Evolutionary conservation across 2,888 invertebrate species (phyloP), one percentile per base, ranked within the genome.

Genomic region (Leistus spinibarbis): DNA sequence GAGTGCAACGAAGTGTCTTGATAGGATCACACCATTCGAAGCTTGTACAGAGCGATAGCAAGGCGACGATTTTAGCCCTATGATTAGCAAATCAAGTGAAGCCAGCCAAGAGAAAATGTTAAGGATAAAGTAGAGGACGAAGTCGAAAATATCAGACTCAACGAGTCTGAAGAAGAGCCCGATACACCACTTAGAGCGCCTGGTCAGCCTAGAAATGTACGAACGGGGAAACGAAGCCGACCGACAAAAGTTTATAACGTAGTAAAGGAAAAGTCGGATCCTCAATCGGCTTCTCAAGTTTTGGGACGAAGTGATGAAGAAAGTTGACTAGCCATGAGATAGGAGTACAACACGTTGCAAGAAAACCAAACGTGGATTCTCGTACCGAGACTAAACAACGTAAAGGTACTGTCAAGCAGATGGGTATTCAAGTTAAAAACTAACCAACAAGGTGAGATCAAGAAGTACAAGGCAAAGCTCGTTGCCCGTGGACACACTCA

Each of bases 41-140:
- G 75, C 54, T 20, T 79, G 78, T 74, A 62, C 73, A 0, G 20
- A 53, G 1, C 74, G 70, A 54, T 79, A 79, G 77, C 76, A 78
- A 77, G 77, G 79, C 73, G 73, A 79, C 63, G 76, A 74, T 19
- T 79, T 64, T n/a, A n/a, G n/a, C n/a, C n/a, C n/a, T n/a, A n/a
- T n/a, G n/a, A n/a, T n/a, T n/a, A n/a, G n/a, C n/a, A n/a, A n/a
- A n/a, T n/a, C n/a, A n/a, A n/a, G n/a, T n/a, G n/a, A n/a, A n/a
- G n/a, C n/a, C n/a, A n/a, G n/a, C n/a, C 40, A 9, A 17, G 65
- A 64, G 20, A 69, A 76, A 19, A 69, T 73, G 56, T 66, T 69
- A 13, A 19, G 67, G 17, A 7, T 13, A 10, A 60, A 60, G 7
- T 7, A 7, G 60, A 60, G 7, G 60, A 60, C 10, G 60, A 60